phyloP scores from a whole-genome alignment of 1,140 invertebrate species.

The Drosophila fuyamai region DNA sequence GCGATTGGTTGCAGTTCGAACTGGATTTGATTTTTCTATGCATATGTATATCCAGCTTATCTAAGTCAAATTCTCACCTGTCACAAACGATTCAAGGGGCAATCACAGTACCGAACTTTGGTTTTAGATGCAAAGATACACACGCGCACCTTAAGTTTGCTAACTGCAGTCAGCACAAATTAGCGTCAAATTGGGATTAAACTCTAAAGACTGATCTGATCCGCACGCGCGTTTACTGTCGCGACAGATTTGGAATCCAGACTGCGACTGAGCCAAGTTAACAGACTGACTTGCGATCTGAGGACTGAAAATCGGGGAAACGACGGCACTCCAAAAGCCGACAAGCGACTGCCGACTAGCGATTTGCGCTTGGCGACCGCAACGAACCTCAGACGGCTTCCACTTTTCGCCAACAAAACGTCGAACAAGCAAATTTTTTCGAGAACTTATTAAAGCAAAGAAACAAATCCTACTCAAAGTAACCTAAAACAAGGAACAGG shows the following conservation, averaged over 20 bases:
- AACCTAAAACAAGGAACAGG: neutral
- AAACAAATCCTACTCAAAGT: slow-evolving; percentile 4
- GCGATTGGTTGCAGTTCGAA: slow-evolving; percentile 15
- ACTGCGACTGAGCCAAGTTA: slow-evolving; percentile 48
- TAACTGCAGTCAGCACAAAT: slow-evolving; percentile 55
- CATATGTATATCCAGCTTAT: neutral
- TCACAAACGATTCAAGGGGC: slow-evolving; percentile 24
- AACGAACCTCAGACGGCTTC: slow-evolving; percentile 35
- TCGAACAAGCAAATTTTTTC: slow-evolving; percentile 38
- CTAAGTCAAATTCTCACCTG: slow-evolving; percentile 28
- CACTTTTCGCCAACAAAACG: slow-evolving; percentile 64
- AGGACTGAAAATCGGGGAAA: slow-evolving; percentile 22
- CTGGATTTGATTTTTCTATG: slow-evolving; percentile 17
- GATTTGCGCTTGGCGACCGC: slow-evolving; percentile 18
- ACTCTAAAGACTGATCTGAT: slow-evolving; percentile 39
- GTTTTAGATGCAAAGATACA: slow-evolving; percentile 14
- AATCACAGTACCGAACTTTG: slow-evolving; percentile 10
- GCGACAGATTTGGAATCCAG: slow-evolving; percentile 71
- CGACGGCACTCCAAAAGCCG: slow-evolving; percentile 25
- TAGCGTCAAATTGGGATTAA: slow-evolving; percentile 42
- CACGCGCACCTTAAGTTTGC: slow-evolving; percentile 7
- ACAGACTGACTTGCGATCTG: slow-evolving; percentile 30
- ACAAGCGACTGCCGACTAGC: slow-evolving; percentile 29
- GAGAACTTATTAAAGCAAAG: slow-evolving; percentile 25
- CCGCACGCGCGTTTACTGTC: slow-evolving; percentile 75